Conservation (phyloP, 2,113 vertebrate genomes). For the Eptesicus fuscus region DNA sequence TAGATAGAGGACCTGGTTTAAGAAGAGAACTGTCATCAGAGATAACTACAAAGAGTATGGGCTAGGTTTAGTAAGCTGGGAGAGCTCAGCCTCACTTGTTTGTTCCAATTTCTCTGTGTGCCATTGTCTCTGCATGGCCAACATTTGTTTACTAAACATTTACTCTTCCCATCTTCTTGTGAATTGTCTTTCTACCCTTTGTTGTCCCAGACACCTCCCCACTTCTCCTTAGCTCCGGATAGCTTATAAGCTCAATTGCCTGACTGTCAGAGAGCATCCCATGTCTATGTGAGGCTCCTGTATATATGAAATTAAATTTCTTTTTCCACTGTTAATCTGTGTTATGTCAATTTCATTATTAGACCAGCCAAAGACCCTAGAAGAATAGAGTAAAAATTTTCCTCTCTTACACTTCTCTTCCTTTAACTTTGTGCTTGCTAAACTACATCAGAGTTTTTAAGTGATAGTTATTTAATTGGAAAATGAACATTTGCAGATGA, state of each 20-base stretch:
- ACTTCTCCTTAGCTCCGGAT: background rate
- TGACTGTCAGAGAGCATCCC: background rate
- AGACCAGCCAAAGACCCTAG: background rate
- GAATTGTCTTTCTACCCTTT: background rate
- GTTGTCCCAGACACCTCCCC: background rate
- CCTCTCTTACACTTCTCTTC: background rate
- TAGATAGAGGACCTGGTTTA: background rate
- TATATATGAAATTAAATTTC: background rate
- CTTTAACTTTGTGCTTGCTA: background rate
- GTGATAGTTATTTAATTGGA: slow-evolving; percentile 19
- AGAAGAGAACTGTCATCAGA: background rate
- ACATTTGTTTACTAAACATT: background rate
- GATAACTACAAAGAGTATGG: background rate
- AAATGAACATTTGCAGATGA: slow-evolving; percentile 31
- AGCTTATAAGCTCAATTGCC: background rate
- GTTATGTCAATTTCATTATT: background rate
- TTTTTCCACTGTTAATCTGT: background rate
- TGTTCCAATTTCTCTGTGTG: too few species aligned
- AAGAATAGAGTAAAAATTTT: background rate
- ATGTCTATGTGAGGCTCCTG: background rate
- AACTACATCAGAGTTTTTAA: background rate
- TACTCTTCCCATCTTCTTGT: background rate
- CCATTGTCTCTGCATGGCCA: background rate
- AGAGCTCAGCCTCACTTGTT: background rate
- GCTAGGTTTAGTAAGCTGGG: background rate